Evolutionary conservation across 2,113 vertebrate species (phyloP), one percentile per base, ranked within the genome.

Genomic region (Chitala chitala): DNA sequence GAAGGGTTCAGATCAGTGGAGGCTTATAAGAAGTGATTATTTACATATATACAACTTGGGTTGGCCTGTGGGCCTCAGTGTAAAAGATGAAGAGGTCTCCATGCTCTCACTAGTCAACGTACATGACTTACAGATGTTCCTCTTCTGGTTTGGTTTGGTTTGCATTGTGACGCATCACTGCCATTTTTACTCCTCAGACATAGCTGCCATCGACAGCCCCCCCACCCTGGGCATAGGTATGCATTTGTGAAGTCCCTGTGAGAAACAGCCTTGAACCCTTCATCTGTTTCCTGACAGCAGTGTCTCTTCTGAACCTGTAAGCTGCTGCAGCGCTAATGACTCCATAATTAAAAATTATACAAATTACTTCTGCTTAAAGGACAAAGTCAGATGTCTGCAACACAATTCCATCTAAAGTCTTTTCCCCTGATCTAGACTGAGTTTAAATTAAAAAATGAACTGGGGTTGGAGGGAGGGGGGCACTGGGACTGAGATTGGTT

Each of bases 391-490:
- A 38, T 71, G 68, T 72, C 42, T 33, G 66, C 80, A 69, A 72
- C 53, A 33, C 76, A 22, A 82, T 84, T 53, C 48, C 22, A 38
- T 15, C 42, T 46, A 56, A 38, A 56, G 4, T 26, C 75, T 73
- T 15, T 64, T 22, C 46, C 80, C 63, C 61, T 26, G 15, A 54
- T 9, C 68, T 64, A 38, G 42, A 69, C 53, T 75, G 46, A 72
- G 58, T 73, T 73, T 40, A 58, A 22, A 40, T 76, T 59, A 40
- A 77, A 9, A 55, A 80, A 84, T 26, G n/a, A 66, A n/a, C n/a
- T n/a, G n/a, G n/a, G n/a, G n/a, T n/a, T 68, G 40, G 78, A 59
- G 73, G 69, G 54, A 69, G 75, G 15, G 77, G 88, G 80, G 86
- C 83, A 87, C 87, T 85, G 88, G 84, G 85, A n/a, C n/a, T n/a